A percentile compares a stretch with the other conserved stretches of the same genome.
Evolutionary conservation across 1,140 invertebrate species (phyloP).

Genomic region (Saccostrea echinata): DNA sequence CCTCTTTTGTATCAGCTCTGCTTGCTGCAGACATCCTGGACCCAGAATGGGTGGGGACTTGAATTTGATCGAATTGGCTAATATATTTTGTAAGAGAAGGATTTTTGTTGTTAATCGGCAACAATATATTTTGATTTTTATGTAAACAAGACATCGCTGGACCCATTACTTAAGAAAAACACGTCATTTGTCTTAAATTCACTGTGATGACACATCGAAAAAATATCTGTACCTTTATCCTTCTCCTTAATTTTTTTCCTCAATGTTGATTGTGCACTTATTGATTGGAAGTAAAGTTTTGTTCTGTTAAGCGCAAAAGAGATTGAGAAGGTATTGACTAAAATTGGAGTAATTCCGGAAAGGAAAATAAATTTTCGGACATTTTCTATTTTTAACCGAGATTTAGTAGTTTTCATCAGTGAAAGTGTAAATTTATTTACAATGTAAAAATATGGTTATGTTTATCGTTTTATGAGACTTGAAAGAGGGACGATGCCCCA

Average conservation of each 20-base stretch:
- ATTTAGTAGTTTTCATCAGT: no score
- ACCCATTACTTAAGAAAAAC: neutral
- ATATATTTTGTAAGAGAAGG: neutral
- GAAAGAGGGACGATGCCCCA: no score
- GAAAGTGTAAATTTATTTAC: no score
- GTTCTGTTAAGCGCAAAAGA: neutral
- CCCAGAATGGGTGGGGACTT: neutral
- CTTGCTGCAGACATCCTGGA: neutral
- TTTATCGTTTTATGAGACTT: no score
- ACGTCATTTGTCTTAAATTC: neutral
- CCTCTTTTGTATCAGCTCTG: neutral
- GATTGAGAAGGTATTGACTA: neutral
- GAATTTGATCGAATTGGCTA: neutral
- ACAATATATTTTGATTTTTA: neutral
- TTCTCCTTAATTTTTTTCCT: neutral
- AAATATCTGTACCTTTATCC: no score
- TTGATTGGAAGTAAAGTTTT: neutral
- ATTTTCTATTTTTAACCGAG: no score
- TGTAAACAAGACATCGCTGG: slow-evolving; percentile 17
- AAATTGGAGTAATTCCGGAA: neutral
- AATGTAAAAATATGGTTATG: no score
- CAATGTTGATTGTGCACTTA: neutral
- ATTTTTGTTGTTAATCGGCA: neutral
- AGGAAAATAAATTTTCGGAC: neutral
- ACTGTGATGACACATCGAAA: no score